Evolutionary conservation across 53 echinoderm and acorn worm genomes (phyloP).

Genomic region (Actinopyga echinites): DNA sequence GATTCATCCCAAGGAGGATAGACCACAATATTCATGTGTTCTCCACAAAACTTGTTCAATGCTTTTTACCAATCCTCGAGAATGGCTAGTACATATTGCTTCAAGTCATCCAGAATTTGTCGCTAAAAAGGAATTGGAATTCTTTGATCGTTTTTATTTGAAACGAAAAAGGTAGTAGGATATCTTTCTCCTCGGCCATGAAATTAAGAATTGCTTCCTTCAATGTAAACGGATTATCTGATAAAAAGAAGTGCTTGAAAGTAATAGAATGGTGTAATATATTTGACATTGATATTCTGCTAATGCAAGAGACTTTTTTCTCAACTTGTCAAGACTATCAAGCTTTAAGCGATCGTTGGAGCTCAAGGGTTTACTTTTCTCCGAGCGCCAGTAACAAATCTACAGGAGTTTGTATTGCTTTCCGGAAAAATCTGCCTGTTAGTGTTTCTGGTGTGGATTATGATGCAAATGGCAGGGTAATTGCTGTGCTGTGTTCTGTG

Average conservation of each 20-base stretch:
- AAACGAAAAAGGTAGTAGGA: not conserved
- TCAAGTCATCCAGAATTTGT: not conserved
- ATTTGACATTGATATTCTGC: not conserved
- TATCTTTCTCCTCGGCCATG: too few relatives aligned
- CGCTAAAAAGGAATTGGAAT: not conserved
- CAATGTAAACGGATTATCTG: not conserved
- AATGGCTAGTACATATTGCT: not conserved
- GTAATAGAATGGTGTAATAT: not conserved
- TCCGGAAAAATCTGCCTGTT: too few relatives aligned
- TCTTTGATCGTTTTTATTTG: not conserved
- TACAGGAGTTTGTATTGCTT: too few relatives aligned
- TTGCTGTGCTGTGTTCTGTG: not conserved
- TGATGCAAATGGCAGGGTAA: not conserved
- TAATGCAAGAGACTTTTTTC: constrained; percentile 10
- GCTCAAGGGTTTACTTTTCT: too few relatives aligned
- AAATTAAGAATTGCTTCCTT: not conserved
- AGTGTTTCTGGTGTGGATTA: not conserved
- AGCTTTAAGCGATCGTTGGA: too few relatives aligned
- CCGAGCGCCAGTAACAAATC: too few relatives aligned
- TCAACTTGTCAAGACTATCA: too few relatives aligned
- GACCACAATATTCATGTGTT: not conserved
- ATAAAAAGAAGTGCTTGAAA: not conserved
- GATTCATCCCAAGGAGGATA: not conserved
- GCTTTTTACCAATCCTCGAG: not conserved
- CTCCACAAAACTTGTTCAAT: not conserved